A percentile compares a stretch with the other conserved stretches of the same genome.
Evolutionary conservation across 2,113 vertebrate species (phyloP).

Genomic region (Oenanthe oenanthe): DNA sequence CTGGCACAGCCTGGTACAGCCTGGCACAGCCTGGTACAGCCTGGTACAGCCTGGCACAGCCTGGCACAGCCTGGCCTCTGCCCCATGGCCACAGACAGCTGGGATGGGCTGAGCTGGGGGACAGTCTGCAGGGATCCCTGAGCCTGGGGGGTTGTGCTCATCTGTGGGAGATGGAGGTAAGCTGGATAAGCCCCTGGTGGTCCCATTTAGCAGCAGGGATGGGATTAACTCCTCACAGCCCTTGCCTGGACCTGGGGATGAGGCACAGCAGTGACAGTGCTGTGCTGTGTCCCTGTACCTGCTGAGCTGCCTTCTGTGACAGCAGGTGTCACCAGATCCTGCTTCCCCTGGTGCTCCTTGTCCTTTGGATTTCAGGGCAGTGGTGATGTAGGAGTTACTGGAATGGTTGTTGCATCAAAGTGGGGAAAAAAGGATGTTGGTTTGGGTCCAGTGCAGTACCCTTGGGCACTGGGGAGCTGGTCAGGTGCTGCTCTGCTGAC

Average conservation of each 20-base stretch:
- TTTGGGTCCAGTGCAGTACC: neutral
- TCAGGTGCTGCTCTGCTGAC: neutral
- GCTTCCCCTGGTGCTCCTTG: neutral
- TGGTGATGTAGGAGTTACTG: neutral
- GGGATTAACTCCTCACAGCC: slow-evolving; percentile 17
- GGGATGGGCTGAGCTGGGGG: neutral
- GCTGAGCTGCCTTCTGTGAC: neutral
- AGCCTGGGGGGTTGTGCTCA: neutral
- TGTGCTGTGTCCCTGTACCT: neutral
- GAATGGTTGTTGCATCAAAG: neutral
- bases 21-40: neutral
- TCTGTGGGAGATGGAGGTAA: slow-evolving; percentile 1
- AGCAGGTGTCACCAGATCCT: neutral
- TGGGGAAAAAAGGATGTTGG: neutral
- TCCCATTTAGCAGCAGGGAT: neutral
- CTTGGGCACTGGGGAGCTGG: rapidly evolving
- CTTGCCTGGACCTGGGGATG: neutral
- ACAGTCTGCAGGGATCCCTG: neutral
- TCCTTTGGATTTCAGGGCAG: neutral
- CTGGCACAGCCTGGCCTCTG: neutral
- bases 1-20: neutral
- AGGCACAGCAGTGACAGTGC: neutral
- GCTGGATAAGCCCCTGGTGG: slow-evolving; percentile 7
- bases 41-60: too few species aligned
- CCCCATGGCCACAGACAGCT: neutral